Conservation (phyloP, 2,113 vertebrate genomes). For the Zosterops hypoxanthus region DNA sequence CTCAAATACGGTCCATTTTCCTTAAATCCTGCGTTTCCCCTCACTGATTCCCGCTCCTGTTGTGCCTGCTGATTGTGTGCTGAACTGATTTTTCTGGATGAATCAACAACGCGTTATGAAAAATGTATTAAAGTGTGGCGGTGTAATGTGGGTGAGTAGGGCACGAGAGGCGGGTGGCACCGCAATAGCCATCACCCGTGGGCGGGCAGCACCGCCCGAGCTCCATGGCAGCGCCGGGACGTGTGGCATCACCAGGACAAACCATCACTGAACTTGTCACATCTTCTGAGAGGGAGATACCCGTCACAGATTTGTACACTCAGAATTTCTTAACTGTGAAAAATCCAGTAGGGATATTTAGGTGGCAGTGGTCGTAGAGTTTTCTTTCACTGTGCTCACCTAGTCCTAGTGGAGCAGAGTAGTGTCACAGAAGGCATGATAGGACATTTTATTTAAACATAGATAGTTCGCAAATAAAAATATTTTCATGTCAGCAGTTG, state of each 20-base stretch:
- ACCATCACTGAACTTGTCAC: background rate
- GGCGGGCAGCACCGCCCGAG: background rate
- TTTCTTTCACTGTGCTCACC: background rate
- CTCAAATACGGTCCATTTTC: background rate
- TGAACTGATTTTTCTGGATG: conserved; percentile 29
- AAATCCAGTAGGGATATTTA: background rate
- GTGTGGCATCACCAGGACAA: background rate
- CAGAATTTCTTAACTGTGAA: background rate
- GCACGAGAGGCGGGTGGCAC: background rate
- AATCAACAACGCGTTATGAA: background rate
- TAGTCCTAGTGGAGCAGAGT: background rate
- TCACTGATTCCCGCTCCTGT: background rate
- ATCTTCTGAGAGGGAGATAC: background rate
- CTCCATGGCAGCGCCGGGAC: background rate
- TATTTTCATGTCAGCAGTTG: background rate
- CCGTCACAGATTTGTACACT: background rate
- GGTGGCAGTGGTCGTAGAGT: background rate
- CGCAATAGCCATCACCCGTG: background rate
- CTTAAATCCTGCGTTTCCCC: background rate
- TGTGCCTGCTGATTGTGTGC: background rate
- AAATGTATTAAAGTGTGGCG: background rate
- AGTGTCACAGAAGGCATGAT: background rate
- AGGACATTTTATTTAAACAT: background rate
- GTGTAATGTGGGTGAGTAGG: conserved; percentile 56
- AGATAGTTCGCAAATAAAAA: background rate